Evolutionary conservation across 2,113 vertebrate genomes (phyloP), one percentile per base, ranked within the genome.

Genomic region (Eudyptes chrysolophus): DNA sequence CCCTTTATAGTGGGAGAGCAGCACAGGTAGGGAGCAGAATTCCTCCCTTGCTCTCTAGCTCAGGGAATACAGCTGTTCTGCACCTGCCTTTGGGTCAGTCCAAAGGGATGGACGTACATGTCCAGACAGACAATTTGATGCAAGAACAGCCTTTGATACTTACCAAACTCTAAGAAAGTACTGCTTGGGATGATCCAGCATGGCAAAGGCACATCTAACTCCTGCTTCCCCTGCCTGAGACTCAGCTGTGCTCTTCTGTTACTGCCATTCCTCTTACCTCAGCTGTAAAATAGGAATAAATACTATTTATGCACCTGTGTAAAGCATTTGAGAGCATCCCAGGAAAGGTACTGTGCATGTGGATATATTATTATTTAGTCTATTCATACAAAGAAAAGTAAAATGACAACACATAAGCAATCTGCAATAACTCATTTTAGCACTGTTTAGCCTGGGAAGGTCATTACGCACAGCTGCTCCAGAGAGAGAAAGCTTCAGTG

Each of bases 81-180:
- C n/a, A 24, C 27, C 13, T 54, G 20, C 25, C 38, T 17, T 55
- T 60, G 44, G 15, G 24, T 55, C 57, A n/a, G 13, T 21, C 42
- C 34, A n/a, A 70, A 54, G 19, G 18, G n/a, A 20, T 2, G 9
- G 30, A 30, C 0, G 0, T 4, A 29, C 22, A 2, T 5, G 18
- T 36, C 27, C n/a, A 54, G 58, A 38, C 27, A 49, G 7, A 34
- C 9, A 27, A 16, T 6, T 26, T 46, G 22, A 42, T n/a, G 22
- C 38, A 82, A 71, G 48, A 36, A 11, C 6, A 29, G 30, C 18
- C 60, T 78, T 51, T 26, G 51, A 38, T 30, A 10, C 61, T 83
- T 6, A 61, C 9, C 66, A 74, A 57, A 55, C 24, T 48, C 57
- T 16, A 70, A 30, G 27, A 6, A 55, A 58, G 21, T 6, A 29